Conservation (phyloP, 2,888 invertebrate species). For the Liopterus haemorrhoidalis region DNA sequence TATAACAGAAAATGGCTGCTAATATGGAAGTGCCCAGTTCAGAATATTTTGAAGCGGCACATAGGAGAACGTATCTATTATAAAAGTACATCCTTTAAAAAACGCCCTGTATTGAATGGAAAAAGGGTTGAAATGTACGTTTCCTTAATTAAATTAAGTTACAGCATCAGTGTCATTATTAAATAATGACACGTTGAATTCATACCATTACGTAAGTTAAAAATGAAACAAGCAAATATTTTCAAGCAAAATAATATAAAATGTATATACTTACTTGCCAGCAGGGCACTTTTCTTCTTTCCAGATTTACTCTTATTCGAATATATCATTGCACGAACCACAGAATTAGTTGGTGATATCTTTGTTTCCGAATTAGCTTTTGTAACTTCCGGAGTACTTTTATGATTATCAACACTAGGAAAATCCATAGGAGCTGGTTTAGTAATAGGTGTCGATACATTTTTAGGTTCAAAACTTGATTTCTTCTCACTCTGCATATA, state of each 20-base stretch:
- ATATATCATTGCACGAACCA: slow-evolving; percentile 53
- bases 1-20: too few relatives aligned
- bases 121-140: too few relatives aligned
- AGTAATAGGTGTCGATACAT: slow-evolving; percentile 37
- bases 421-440: slow-evolving; percentile 32
- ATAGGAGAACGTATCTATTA: too few relatives aligned
- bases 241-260: slow-evolving; percentile 19
- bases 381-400: slow-evolving; percentile 21
- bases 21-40: too few relatives aligned
- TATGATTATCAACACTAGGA: slow-evolving; percentile 23
- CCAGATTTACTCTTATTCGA: slow-evolving; percentile 56
- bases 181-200: too few relatives aligned
- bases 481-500: slow-evolving; percentile 20
- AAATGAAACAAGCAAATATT: background rate
- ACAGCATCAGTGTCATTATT: too few relatives aligned
- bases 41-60: too few relatives aligned
- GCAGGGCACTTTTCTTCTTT: slow-evolving; percentile 67
- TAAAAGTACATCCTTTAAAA: too few relatives aligned
- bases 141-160: too few relatives aligned
- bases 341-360: slow-evolving; percentile 49
- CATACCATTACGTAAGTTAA: background rate
- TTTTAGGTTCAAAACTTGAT: slow-evolving; percentile 39
- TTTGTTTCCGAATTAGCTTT: slow-evolving; percentile 39
- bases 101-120: too few relatives aligned
- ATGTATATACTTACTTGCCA: slow-evolving; percentile 64